Base-by-base conservation (phyloP, 2,797 vertebrate species). In the Notolabrus celidotus region DNA sequence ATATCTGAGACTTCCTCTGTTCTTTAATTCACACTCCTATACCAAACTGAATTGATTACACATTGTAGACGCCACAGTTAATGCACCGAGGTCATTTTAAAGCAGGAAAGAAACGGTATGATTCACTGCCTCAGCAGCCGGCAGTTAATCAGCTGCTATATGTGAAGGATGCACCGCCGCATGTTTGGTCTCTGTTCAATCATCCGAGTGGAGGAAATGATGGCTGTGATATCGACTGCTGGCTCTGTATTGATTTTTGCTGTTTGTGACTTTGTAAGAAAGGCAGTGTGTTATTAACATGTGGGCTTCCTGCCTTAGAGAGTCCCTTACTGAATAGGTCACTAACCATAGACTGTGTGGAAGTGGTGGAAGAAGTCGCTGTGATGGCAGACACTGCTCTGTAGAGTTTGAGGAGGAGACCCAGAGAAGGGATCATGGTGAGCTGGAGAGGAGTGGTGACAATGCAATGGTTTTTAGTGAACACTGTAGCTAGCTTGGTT, bases 211-310 rank as follows among this genome's bases (percentile, higher is more conserved):
- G 31, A 69, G 23, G 27, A 70, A 66, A 61, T 33, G 5, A 50
- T 29, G 45, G 29, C 42, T 55, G 52, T 33, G 31, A 58, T 52
- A 22, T 34, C 65, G 57, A 67, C 56, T 47, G 58, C 66, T 68
- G 63, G 33, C 51, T 68, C 53, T 8, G 3, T 66, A 75, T 84
- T 69, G 82, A 77, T 71, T 69, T 43, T 22, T n/a, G 5, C 16
- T 22, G 10, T 57, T 45, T 42, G 9, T 42, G 41, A 14, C 47
- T 62, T 51, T 79, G 49, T 54, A 19, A 63, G 7, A 17, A 22
- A 63, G 39, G 45, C 38, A 41, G 54, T 71, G 60, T 68, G 41
- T 61, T 71, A 77, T 65, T 27, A 51, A 56, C 22, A 49, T 25
- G 43, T 20, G 42, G 20, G 59, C 8, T 62, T 49, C 29, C 17